phyloP scores from a whole-genome alignment of 2,113 vertebrate species.

The Gadus chalcogrammus region DNA sequence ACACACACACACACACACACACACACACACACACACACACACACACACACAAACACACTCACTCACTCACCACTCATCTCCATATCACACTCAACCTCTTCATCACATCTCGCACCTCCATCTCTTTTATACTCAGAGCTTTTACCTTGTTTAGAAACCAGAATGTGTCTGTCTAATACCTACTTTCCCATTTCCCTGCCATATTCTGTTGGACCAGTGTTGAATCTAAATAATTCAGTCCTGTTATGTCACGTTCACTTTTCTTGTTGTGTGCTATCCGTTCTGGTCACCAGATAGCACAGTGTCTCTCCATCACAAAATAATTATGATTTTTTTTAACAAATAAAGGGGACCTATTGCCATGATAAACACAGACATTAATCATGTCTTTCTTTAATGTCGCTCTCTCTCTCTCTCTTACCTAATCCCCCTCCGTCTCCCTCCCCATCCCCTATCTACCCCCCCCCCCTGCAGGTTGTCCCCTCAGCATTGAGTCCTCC shows the following conservation, averaged over 20 bases:
- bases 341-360: not conserved
- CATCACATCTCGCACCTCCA: constrained; percentile 8
- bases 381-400: constrained; percentile 17
- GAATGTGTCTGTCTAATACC: too few species aligned
- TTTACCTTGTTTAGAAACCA: too few species aligned
- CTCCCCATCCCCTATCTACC: constrained; percentile 11
- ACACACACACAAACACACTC: constrained; percentile 13
- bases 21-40: too few species aligned
- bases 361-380: constrained; percentile 10
- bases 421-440: constrained; percentile 14
- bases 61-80: constrained; percentile 24
- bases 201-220: too few species aligned
- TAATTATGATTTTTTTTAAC: not conserved
- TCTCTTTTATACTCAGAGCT: too few species aligned
- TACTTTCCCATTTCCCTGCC: too few species aligned
- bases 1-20: too few species aligned
- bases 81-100: constrained; percentile 27
- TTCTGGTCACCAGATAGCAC: too few species aligned
- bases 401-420: constrained; percentile 9
- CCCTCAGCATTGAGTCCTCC: constrained; percentile 88
- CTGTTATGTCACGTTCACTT: too few species aligned
- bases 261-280: too few species aligned
- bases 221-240: too few species aligned
- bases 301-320: too few species aligned
- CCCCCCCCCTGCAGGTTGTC: constrained; percentile 72